These are phyloP conservation scores for Chauna torquata DNA, from an alignment of 2,113 vertebrate species.

Conservation along the genomic window DNA sequence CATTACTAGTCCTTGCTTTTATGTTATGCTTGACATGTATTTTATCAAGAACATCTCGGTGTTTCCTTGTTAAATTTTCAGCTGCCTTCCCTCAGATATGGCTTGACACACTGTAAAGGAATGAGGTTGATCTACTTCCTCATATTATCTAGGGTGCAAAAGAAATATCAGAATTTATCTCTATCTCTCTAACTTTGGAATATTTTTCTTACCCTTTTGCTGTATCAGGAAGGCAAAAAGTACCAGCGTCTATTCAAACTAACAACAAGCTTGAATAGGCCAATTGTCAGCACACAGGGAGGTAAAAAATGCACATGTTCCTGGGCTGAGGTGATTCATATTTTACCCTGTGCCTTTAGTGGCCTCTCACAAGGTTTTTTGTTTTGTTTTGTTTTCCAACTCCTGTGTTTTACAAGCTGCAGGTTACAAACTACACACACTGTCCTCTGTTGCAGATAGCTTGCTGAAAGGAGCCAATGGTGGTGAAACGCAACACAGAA, in stretches of 20 bases:
- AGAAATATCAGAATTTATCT: not conserved
- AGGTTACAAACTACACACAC: not conserved
- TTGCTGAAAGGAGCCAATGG: fast-evolving
- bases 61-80: not conserved
- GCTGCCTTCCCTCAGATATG: not conserved
- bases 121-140: not conserved
- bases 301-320: fast-evolving
- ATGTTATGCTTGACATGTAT: fast-evolving
- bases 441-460: not conserved
- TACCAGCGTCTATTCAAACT: not conserved
- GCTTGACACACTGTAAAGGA: not conserved
- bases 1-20: not conserved
- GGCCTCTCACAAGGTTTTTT: not conserved
- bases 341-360: not conserved
- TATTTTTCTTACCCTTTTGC: not conserved
- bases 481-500: not conserved
- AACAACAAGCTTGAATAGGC: not conserved
- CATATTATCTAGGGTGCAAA: not conserved
- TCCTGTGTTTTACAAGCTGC: not conserved
- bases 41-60: not conserved
- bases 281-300: not conserved
- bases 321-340: not conserved
- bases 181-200: not conserved
- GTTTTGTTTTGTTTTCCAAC: no score
- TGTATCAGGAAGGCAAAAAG: not conserved